phyloP scores from a whole-genome alignment of 2,113 vertebrate genomes.

The Marcusenius ussheri region DNA sequence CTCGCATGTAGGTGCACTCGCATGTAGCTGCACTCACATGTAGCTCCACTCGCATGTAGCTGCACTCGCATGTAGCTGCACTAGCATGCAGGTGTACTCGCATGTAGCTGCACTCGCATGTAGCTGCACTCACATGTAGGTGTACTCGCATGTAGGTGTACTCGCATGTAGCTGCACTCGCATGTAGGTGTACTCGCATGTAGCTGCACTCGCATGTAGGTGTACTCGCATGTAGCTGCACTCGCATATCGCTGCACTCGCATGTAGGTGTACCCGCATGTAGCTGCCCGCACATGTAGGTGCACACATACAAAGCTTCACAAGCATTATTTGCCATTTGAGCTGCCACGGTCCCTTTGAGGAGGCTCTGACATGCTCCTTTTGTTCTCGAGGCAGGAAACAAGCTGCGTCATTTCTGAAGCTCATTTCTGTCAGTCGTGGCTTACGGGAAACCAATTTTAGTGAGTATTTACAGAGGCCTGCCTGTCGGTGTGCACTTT shows the following conservation, averaged over 20 bases:
- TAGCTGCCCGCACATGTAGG: not conserved
- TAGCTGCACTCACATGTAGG: not conserved
- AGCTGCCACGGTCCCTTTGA: not conserved
- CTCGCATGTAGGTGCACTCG: not conserved
- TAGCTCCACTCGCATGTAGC: not conserved
- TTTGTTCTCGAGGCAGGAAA: not conserved
- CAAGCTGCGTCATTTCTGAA: not conserved
- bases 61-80: not conserved
- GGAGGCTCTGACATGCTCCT: not conserved
- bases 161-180: no score
- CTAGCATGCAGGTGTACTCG: no score
- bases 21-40: no score
- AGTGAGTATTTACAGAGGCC: not conserved
- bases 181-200: not conserved
- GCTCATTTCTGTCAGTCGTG: not conserved
- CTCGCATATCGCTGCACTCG: no score
- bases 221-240: no score
- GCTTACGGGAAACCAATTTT: constrained; percentile 1
- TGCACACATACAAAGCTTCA: not conserved
- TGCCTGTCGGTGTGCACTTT: constrained; percentile 15
- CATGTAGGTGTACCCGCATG: not conserved
- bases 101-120: not conserved
- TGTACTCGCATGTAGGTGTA: not conserved
- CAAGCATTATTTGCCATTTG: not conserved
- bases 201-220: not conserved